These are phyloP conservation scores for Caranx ignobilis DNA, from an alignment of 2,113 vertebrate species.

Conservation along the genomic window DNA sequence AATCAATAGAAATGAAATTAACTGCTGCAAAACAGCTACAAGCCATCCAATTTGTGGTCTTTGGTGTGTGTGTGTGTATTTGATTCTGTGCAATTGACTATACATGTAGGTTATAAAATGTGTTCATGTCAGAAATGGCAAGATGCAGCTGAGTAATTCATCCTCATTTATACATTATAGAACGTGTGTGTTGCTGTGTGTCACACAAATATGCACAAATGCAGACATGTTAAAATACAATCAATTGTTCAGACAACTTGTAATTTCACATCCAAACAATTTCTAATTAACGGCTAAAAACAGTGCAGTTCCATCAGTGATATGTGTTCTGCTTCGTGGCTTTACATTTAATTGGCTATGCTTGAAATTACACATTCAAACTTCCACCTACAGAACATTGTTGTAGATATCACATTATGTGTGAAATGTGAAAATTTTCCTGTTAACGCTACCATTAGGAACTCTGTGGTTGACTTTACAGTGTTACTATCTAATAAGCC, in stretches of 20 bases:
- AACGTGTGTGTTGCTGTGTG: not conserved
- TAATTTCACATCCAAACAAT: conserved; percentile 52
- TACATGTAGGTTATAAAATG: not conserved
- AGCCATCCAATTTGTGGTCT: not conserved
- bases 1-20: conserved; percentile 38
- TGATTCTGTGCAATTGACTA: not conserved
- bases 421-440: conserved; percentile 68
- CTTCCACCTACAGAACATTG: conserved; percentile 59
- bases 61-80: not conserved
- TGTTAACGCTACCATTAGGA: conserved; percentile 56
- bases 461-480: conserved; percentile 48
- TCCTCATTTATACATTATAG: not conserved
- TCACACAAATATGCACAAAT: not conserved
- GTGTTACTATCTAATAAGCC: conserved; percentile 53
- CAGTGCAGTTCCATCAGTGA: conserved; percentile 40
- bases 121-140: not conserved
- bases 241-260: conserved; percentile 25
- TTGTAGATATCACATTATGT: conserved; percentile 59
- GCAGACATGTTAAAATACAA: conserved; percentile 24
- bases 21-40: not conserved
- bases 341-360: conserved; percentile 65
- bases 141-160: not conserved
- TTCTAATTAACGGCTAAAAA: conserved; percentile 52
- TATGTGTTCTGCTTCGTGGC: conserved; percentile 47
- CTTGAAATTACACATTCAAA: conserved; percentile 60